phyloP scores from a whole-genome alignment of 2,113 vertebrate species.

The Cranoglanis bouderius region DNA sequence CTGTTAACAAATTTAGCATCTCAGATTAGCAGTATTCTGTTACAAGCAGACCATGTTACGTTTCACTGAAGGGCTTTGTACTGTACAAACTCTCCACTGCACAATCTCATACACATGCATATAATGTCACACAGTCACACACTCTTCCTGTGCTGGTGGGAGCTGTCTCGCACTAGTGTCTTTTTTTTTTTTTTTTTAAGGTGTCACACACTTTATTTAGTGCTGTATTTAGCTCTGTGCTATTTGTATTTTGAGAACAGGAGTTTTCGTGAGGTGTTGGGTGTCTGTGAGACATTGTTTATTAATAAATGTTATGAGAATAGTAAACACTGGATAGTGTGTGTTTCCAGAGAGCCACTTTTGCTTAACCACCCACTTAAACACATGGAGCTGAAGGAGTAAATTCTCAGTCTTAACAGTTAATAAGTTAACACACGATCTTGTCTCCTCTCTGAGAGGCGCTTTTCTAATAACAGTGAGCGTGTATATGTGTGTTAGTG shows the following conservation, averaged over 20 bases:
- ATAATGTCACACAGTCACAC: not conserved
- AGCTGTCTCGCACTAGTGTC: constrained; percentile 13
- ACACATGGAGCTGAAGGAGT: not conserved
- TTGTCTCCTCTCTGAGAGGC: not conserved
- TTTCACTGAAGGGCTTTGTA: constrained; percentile 9
- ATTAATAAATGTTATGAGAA: not conserved
- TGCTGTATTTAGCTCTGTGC: not conserved
- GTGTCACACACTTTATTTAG: constrained; percentile 7
- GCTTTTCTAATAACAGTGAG: not conserved
- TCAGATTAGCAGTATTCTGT: not conserved
- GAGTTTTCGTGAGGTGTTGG: not conserved
- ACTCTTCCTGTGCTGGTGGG: not conserved
- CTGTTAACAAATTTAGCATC: not conserved
- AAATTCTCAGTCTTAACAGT: not conserved
- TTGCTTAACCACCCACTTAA: not conserved
- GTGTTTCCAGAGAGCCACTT: not conserved
- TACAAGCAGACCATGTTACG: not conserved
- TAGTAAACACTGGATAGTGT: not conserved
- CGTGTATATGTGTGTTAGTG: not conserved
- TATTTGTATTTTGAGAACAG: not conserved
- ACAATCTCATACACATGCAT: not conserved
- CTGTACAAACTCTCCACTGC: not conserved
- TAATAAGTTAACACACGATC: not conserved
- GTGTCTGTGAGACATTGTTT: not conserved
- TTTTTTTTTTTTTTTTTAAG: not conserved